Evolutionary conservation across 2,797 vertebrate genomes (phyloP).

Genomic region (Ataeniobius toweri): DNA sequence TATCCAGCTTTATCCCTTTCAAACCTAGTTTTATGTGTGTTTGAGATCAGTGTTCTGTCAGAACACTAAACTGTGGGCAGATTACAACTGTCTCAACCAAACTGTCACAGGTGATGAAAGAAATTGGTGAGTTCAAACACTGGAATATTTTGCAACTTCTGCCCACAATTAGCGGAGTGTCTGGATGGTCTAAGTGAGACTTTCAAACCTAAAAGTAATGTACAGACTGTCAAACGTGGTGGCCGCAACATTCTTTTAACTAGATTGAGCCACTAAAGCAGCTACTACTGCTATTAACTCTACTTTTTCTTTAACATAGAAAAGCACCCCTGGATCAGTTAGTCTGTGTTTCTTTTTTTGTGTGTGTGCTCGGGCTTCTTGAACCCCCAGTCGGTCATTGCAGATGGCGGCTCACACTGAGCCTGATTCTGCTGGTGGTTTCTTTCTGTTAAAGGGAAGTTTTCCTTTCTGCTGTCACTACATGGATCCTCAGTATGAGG

Average conservation of each 20-base stretch:
- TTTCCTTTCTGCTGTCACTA: neutral
- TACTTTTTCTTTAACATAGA: no score
- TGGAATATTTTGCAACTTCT: neutral
- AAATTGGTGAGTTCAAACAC: neutral
- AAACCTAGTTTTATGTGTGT: neutral
- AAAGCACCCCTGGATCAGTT: neutral
- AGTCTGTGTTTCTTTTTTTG: neutral
- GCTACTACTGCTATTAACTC: neutral
- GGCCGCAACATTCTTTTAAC: neutral
- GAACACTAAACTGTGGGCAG: no score
- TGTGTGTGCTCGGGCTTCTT: neutral
- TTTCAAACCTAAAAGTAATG: neutral
- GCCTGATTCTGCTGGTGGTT: neutral
- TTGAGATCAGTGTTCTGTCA: no score
- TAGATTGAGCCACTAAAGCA: neutral
- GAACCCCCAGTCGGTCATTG: neutral
- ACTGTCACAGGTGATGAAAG: no score
- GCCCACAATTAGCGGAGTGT: neutral
- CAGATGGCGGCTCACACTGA: neutral
- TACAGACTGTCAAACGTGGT: neutral
- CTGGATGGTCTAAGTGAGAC: neutral
- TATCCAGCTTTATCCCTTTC: neutral
- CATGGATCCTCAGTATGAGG: neutral
- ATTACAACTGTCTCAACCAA: no score
- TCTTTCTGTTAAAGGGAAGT: neutral